Evolutionary conservation across 2,113 vertebrate genomes (phyloP), one percentile per base, ranked within the genome.

Genomic region (Terrapene triunguis): DNA sequence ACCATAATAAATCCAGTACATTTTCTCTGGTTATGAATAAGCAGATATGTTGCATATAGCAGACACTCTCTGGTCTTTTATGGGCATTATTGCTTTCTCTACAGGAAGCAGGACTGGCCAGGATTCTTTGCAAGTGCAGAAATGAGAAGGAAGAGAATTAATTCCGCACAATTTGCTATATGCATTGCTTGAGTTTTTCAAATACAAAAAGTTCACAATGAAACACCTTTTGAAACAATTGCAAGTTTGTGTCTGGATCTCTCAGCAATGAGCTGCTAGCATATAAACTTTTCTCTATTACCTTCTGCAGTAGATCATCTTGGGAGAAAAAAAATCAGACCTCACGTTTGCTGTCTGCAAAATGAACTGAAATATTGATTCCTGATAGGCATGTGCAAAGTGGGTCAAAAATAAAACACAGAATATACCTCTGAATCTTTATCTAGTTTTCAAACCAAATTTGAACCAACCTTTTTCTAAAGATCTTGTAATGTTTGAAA

Each of bases 211-310:
- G 80, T 87, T 89, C 92, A 92, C 96, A 97, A 94, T 97, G 97
- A 97, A 97, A 97, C 94, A 97, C 92, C 95, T 97, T 89, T 92
- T 69, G 93, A 87, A 95, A 97, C 96, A 91, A 96, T 42, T 95
- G 91, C 90, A 92, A 96, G 54, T 35, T 84, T 82, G 69, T 92
- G 93, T 94, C 92, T 96, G 96, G 95, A 97, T 96, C 96, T 95
- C 89, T 90, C 25, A 47, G 1, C 91, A 97, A 97, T 48, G 94
- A 97, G 88, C 96, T 96, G 96, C 50, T 94, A 95, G 93, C 82
- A 97, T 94, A 97, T 94, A 95, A 93, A 92, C 87, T 89, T 93
- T 94, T 2, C 0, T 74, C 80, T 25, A 0, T 82, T 88, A 78
- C 62, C 89, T 89, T 92, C 72, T 0, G 13, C 80, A 97, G 97